phyloP scores from a whole-genome alignment of 1,140 invertebrate species.

The Cydia fagiglandana region DNA sequence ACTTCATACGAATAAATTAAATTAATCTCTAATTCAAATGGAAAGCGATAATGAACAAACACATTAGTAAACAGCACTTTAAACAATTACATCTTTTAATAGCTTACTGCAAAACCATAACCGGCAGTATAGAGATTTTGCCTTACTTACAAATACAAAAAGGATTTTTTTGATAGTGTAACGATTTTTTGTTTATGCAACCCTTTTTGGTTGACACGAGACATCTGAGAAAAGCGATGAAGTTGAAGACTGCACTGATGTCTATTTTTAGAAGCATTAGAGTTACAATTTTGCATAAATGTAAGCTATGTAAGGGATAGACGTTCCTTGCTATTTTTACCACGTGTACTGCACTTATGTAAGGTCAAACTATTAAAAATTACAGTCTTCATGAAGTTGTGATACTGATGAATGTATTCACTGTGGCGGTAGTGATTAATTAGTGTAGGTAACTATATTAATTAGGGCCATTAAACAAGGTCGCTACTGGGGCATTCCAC shows the following conservation, averaged over 20 bases:
- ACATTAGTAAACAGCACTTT: slow-evolving; percentile 7
- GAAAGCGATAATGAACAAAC: not conserved
- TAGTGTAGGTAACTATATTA: not conserved
- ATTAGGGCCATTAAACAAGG: slow-evolving; percentile 7
- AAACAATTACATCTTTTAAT: not conserved
- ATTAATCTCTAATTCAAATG: too few species aligned
- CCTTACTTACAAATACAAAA: not conserved
- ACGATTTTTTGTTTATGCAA: too few species aligned
- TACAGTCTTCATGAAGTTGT: not conserved
- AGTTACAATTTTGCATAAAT: too few species aligned
- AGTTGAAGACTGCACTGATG: too few species aligned
- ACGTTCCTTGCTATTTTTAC: not conserved
- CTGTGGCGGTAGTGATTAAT: slow-evolving; percentile 21
- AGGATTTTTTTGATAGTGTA: too few species aligned
- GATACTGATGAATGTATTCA: not conserved
- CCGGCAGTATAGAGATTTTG: not conserved
- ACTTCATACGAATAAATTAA: too few species aligned
- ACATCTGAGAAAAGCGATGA: too few species aligned
- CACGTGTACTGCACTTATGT: not conserved
- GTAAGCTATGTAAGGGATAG: too few species aligned
- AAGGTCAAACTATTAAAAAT: not conserved
- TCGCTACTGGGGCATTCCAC: too few species aligned
- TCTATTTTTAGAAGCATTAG: too few species aligned
- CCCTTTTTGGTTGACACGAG: too few species aligned
- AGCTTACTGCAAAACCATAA: not conserved